Evolutionary conservation across 35 echinoderm and acorn worm genomes (phyloP).

Genomic region (Apostichopus californicus): DNA sequence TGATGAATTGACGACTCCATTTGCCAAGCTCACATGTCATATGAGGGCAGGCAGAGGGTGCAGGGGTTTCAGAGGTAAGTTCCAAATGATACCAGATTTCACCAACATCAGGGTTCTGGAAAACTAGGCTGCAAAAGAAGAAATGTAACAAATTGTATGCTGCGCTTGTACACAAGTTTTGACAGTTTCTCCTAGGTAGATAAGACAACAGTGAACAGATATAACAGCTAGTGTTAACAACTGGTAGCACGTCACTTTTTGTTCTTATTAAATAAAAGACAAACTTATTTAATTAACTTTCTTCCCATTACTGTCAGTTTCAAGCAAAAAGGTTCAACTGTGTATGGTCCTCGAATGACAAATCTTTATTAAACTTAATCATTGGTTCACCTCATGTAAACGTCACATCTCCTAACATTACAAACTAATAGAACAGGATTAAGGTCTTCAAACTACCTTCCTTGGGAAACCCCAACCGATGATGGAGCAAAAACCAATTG

Average conservation of each 20-base stretch:
- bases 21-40: conserved; percentile 95
- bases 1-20: conserved; percentile 95
- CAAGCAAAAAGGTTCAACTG: neutral
- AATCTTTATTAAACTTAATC: neutral
- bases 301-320: no score
- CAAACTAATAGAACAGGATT: neutral
- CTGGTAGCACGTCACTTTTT: no score
- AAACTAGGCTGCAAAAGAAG: conserved; percentile 73
- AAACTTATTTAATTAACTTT: no score
- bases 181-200: neutral
- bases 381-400: neutral
- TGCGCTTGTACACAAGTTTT: neutral
- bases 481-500: conserved; percentile 88
- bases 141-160: no score
- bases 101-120: conserved; percentile 84
- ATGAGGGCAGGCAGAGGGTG: conserved; percentile 75
- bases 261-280: no score
- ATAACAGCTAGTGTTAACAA: no score
- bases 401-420: neutral
- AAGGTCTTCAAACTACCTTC: conserved; percentile 59
- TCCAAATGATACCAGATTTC: conserved; percentile 83
- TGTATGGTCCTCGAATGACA: neutral
- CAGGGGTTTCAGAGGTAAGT: conserved; percentile 68
- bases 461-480: conserved; percentile 69
- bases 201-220: no score